These are phyloP conservation scores for Anthoscopus minutus DNA, from an alignment of 2,113 vertebrate genomes.

Conservation along the genomic window DNA sequence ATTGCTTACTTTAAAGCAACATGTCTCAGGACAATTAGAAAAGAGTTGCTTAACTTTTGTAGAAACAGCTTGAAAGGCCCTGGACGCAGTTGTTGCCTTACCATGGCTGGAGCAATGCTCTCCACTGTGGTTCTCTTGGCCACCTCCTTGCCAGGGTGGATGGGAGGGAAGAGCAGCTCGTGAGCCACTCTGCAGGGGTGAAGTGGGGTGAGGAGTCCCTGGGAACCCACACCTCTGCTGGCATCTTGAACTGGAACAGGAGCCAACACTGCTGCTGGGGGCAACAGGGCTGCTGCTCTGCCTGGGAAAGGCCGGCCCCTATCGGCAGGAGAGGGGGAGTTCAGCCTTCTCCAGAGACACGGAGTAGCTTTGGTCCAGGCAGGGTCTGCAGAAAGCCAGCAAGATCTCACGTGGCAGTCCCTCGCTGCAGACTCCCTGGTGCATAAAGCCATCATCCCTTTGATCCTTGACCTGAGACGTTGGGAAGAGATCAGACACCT, in stretches of 20 bases:
- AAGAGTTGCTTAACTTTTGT: background rate
- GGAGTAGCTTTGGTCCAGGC: background rate
- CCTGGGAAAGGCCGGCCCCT: constrained; percentile 25
- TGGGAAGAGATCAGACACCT: background rate
- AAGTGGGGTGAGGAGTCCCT: accelerated
- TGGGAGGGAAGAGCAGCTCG: background rate
- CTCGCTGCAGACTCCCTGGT: background rate
- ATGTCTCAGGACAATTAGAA: background rate
- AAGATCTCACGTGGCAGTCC: accelerated
- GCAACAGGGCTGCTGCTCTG: background rate
- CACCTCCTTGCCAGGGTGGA: background rate
- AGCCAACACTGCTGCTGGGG: accelerated
- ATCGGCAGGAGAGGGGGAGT: background rate
- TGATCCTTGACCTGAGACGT: accelerated
- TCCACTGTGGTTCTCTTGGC: too few relatives aligned
- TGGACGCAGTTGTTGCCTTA: background rate
- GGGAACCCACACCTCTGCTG: background rate
- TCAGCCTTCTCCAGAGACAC: background rate
- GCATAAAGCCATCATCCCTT: background rate
- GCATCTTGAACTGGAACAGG: background rate
- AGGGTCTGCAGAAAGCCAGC: background rate
- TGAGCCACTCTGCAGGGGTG: background rate
- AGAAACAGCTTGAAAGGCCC: background rate
- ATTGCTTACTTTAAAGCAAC: background rate
- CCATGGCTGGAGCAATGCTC: accelerated